A percentile compares a stretch with the other conserved stretches of the same genome.
Conservation (phyloP, 2,888 invertebrate species). For the Pristionchus japonicus region DNA sequence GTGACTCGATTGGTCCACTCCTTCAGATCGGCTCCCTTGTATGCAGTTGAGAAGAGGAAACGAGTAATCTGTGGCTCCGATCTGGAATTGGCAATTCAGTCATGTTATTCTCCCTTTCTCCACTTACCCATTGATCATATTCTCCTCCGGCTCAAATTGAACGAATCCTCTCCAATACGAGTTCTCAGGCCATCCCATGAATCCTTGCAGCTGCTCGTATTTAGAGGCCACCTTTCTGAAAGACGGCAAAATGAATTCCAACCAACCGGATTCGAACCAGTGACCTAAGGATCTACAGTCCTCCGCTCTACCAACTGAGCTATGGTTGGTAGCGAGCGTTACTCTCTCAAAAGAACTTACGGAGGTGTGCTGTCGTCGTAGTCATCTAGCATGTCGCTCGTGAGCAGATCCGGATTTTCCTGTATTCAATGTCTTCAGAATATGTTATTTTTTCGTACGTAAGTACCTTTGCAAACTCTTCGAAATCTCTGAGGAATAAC, state of each 20-base stretch:
- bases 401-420: constrained; percentile 31
- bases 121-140: constrained; percentile 14
- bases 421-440: neutral
- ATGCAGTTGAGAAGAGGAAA: constrained; percentile 43
- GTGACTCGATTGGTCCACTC: constrained; percentile 63
- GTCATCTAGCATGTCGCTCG: constrained; percentile 49
- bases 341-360: neutral
- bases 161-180: constrained; percentile 73
- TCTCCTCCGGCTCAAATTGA: constrained; percentile 50
- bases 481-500: constrained; percentile 64
- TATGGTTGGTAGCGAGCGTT: constrained; percentile 43
- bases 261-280: constrained; percentile 48
- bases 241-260: constrained; percentile 36
- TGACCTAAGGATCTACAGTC: constrained; percentile 54
- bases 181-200: constrained; percentile 74
- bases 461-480: constrained; percentile 48
- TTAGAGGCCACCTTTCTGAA: neutral
- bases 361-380: constrained; percentile 42
- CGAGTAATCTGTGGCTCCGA: constrained; percentile 16
- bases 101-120: neutral
- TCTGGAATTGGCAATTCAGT: neutral
- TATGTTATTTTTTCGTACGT: too few relatives aligned
- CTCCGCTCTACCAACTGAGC: constrained; percentile 63
- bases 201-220: constrained; percentile 60
- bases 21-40: constrained; percentile 51